Evolutionary conservation across 1,140 invertebrate genomes (phyloP).

Genomic region (Macrobrachium rosenbergii): DNA sequence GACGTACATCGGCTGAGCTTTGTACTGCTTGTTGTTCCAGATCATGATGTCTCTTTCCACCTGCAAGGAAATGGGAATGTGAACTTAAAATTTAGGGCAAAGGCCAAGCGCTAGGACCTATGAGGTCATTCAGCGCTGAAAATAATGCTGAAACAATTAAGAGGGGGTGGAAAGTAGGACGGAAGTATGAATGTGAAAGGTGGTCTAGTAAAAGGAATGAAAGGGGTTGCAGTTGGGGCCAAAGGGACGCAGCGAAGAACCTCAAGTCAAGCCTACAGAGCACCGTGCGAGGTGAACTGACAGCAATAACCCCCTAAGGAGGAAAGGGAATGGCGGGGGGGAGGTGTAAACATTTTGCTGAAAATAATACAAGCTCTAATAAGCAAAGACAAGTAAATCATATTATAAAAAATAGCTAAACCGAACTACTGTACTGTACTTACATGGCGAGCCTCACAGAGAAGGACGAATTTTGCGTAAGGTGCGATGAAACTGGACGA

Average conservation of each 20-base stretch:
- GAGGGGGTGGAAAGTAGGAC: too few relatives aligned
- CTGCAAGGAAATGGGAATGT: conserved; percentile 71
- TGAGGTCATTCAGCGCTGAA: background rate
- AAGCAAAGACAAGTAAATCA: conserved; percentile 34
- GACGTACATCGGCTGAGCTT: conserved; percentile 80
- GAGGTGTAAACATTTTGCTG: background rate
- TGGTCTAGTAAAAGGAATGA: too few relatives aligned
- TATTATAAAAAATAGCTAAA: background rate
- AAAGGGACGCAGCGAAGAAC: too few relatives aligned
- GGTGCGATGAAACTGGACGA: conserved; percentile 74
- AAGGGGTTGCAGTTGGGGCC: too few relatives aligned
- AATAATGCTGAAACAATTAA: too few relatives aligned
- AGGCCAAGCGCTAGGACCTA: background rate
- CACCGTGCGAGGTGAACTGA: too few relatives aligned
- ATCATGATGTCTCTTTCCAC: conserved; percentile 88
- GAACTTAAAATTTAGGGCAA: background rate
- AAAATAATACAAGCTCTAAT: conserved; percentile 14
- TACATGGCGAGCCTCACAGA: conserved; percentile 83
- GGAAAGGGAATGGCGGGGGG: background rate
- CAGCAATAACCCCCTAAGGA: too few relatives aligned
- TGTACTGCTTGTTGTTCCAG: conserved; percentile 90
- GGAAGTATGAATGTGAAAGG: too few relatives aligned
- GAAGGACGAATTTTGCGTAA: conserved; percentile 79
- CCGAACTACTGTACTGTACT: conserved; percentile 60
- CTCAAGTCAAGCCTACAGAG: too few relatives aligned